phyloP scores from a whole-genome alignment of 2,888 invertebrate species.

The Stomorhina lunata region DNA sequence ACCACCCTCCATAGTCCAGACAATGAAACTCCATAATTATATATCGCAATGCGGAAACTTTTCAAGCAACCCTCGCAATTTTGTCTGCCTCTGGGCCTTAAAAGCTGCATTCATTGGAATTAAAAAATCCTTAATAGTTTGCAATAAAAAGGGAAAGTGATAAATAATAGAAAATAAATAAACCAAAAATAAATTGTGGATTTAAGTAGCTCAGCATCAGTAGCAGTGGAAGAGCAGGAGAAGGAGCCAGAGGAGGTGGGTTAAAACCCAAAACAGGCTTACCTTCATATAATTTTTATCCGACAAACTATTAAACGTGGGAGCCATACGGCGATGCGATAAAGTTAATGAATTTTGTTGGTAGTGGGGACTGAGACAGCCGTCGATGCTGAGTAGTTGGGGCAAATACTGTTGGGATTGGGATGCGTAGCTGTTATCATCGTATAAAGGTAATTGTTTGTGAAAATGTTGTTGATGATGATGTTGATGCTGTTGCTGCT shows the following conservation, averaged over 20 bases:
- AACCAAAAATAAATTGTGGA: too few relatives aligned
- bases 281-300: constrained; percentile 62
- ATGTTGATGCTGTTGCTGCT: constrained; percentile 63
- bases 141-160: not conserved
- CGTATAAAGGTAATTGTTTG: constrained; percentile 45
- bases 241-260: not conserved
- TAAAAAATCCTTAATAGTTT: too few relatives aligned
- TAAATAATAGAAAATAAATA: not conserved
- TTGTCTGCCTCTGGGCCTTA: too few relatives aligned
- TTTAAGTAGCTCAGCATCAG: too few relatives aligned
- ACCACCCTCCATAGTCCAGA: not conserved
- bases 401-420: constrained; percentile 63
- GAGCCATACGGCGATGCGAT: constrained; percentile 42
- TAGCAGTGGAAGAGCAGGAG: not conserved
- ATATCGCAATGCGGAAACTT: too few relatives aligned
- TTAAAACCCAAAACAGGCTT: constrained; percentile 51
- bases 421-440: too few relatives aligned
- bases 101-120: too few relatives aligned
- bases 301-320: constrained; percentile 50
- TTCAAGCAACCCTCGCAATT: too few relatives aligned
- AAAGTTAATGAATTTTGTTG: constrained; percentile 51
- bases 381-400: constrained; percentile 35
- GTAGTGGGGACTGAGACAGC: constrained; percentile 14
- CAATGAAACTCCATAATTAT: too few relatives aligned
- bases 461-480: constrained; percentile 53